Evolutionary conservation across 2,888 invertebrate genomes (phyloP).

Genomic region (Mesochorus sp.): DNA sequence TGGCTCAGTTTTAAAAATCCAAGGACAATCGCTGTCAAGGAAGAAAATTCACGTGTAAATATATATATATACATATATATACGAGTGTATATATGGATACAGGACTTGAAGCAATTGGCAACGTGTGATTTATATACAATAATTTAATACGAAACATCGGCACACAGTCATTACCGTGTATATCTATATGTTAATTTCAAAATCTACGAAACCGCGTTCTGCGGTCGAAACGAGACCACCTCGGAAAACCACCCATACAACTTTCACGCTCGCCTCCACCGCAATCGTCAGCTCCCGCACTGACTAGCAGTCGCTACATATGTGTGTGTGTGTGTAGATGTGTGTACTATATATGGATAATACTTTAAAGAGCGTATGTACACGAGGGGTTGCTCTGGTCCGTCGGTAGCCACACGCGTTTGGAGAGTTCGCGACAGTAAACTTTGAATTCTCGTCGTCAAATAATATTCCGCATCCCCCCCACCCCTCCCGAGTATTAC

Average conservation of each 20-base stretch:
- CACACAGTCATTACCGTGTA: not conserved
- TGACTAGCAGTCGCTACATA: not conserved
- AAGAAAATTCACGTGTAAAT: too few relatives aligned
- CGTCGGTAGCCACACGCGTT: constrained; percentile 1
- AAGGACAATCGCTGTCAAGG: not conserved
- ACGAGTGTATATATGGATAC: too few relatives aligned
- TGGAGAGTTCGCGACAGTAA: not conserved
- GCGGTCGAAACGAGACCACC: constrained; percentile 48
- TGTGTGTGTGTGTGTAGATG: too few relatives aligned
- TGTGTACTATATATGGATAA: too few relatives aligned
- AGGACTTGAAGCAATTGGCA: too few relatives aligned
- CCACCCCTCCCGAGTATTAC: not conserved
- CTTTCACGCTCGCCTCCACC: constrained; percentile 31
- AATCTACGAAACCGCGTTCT: constrained; percentile 24
- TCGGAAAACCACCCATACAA: constrained; percentile 42
- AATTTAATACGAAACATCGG: not conserved
- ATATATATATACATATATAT: too few relatives aligned
- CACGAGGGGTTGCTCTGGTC: not conserved
- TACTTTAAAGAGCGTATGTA: not conserved
- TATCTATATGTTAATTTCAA: not conserved
- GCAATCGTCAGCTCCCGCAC: constrained; percentile 20
- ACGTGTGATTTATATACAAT: too few relatives aligned
- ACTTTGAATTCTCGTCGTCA: constrained; percentile 27
- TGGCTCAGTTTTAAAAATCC: too few relatives aligned
- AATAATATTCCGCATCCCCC: not conserved